Percentiles rank a stretch among this genome's conserved stretches.
Evolutionary conservation across 2,797 vertebrate species (phyloP).

Genomic region (Hyperoplus immaculatus): DNA sequence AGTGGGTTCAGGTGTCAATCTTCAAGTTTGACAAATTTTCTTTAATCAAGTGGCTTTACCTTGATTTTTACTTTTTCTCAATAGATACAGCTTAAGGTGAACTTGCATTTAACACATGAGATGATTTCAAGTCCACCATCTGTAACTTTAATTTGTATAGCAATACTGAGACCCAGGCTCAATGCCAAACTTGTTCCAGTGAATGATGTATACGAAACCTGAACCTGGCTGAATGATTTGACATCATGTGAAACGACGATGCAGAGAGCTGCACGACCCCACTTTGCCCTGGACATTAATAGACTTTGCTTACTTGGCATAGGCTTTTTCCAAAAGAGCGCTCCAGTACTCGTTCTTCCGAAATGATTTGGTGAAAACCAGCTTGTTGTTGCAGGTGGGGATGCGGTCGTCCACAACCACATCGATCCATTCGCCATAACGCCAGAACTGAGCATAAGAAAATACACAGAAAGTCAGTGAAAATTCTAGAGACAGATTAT

Average conservation of each 20-base stretch:
- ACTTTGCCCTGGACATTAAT: not conserved
- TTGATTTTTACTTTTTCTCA: not conserved
- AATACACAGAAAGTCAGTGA: not conserved
- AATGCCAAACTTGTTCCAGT: not conserved
- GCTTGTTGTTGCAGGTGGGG: slow-evolving; percentile 89
- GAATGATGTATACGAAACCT: slow-evolving; percentile 4
- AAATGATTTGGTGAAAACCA: slow-evolving; percentile 94
- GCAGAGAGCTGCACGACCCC: not conserved
- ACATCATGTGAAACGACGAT: not conserved
- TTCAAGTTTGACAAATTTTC: not conserved
- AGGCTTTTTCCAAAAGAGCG: slow-evolving; percentile 96
- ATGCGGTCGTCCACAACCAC: slow-evolving; percentile 95
- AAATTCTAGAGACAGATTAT: too few relatives aligned
- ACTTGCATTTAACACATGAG: not conserved
- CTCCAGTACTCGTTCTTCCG: slow-evolving; percentile 98
- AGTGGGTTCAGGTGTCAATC: not conserved
- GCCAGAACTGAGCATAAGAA: slow-evolving; percentile 88
- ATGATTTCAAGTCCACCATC: not conserved
- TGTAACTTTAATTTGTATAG: not conserved
- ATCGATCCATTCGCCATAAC: slow-evolving; percentile 94
- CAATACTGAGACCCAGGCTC: not conserved
- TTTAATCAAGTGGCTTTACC: not conserved
- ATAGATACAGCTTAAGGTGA: not conserved
- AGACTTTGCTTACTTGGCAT: slow-evolving; percentile 91
- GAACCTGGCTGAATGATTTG: not conserved